Evolutionary conservation across 2,797 vertebrate species (phyloP).

Genomic region (Pogonophryne albipinna): DNA sequence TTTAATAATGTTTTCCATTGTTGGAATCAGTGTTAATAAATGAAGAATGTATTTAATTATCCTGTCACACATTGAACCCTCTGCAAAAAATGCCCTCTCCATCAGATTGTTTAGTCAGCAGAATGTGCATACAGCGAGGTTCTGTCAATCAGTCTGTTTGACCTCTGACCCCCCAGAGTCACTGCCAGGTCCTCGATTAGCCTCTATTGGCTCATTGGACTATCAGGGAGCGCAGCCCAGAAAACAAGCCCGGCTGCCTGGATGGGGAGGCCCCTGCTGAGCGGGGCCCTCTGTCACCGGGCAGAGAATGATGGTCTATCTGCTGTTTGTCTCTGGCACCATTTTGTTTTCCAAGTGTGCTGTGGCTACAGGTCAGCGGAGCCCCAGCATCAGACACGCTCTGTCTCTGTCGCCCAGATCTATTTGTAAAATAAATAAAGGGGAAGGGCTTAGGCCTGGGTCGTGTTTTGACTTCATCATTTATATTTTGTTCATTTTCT

Average conservation of each 20-base stretch:
- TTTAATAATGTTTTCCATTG: neutral
- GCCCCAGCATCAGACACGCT: constrained; percentile 71
- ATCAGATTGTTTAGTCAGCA: constrained; percentile 62
- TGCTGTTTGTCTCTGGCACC: constrained; percentile 78
- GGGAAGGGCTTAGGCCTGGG: constrained; percentile 62
- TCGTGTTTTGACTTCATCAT: constrained; percentile 84
- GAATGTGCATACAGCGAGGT: constrained; percentile 32
- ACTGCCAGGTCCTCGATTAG: constrained; percentile 67
- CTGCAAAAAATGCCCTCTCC: constrained; percentile 31
- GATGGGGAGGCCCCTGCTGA: constrained; percentile 51
- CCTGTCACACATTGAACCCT: neutral
- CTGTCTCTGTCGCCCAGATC: constrained; percentile 83
- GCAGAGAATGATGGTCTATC: constrained; percentile 76
- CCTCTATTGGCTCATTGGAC: constrained; percentile 50
- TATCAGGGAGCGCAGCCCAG: constrained; percentile 49
- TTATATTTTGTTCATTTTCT: constrained; percentile 73
- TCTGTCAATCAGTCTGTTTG: constrained; percentile 63
- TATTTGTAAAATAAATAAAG: constrained; percentile 84
- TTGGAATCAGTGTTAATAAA: neutral
- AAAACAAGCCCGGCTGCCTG: constrained; percentile 41
- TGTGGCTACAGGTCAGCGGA: constrained; percentile 77
- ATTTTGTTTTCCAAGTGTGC: constrained; percentile 83
- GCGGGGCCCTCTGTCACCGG: constrained; percentile 65
- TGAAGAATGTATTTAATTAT: neutral
- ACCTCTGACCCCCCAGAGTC: constrained; percentile 70